Conservation (phyloP, 2,113 vertebrate species). For the Notechis scutatus region DNA sequence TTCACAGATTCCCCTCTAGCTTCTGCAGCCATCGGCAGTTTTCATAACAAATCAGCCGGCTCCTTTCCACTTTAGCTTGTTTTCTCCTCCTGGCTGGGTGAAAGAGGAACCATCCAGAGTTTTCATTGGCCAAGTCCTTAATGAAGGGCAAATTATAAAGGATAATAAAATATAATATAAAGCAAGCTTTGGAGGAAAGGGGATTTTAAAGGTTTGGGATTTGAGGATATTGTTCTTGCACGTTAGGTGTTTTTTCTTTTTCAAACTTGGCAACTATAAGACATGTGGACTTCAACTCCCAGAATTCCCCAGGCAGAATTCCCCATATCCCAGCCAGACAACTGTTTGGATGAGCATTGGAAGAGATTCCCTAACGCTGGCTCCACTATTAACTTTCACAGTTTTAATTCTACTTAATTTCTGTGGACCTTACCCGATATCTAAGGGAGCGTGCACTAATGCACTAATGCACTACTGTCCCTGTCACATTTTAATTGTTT, state of each 20-base stretch:
- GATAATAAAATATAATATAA: too few relatives aligned
- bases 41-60: background rate
- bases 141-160: background rate
- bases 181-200: background rate
- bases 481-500: background rate
- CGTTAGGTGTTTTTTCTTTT: background rate
- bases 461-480: background rate
- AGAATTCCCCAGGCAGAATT: background rate
- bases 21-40: background rate
- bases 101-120: background rate
- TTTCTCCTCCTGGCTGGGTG: background rate
- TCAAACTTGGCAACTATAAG: background rate
- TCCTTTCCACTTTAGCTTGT: background rate
- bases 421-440: background rate
- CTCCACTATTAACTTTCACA: background rate
- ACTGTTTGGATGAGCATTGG: too few relatives aligned
- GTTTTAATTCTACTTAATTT: background rate
- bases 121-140: background rate
- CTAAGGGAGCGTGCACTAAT: too few relatives aligned
- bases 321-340: too few relatives aligned
- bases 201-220: background rate
- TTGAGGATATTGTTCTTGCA: background rate
- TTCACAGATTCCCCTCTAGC: background rate
- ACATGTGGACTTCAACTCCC: background rate
- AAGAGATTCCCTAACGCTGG: background rate